Conservation (phyloP, 2,797 vertebrate genomes). For the Poliocrania exsul region DNA sequence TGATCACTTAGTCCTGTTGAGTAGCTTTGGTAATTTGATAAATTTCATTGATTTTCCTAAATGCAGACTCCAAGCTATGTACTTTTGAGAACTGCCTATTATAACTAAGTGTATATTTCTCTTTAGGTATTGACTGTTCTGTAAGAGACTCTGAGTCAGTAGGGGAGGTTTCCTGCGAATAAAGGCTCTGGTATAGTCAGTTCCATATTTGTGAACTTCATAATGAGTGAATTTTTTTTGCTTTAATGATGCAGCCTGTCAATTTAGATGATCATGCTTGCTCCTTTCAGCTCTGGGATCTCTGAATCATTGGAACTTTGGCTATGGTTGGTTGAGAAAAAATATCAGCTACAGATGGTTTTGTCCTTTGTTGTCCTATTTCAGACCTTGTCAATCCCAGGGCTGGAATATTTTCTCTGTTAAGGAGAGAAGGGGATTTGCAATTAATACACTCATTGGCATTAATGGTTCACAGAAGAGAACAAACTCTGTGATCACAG, state of each 20-base stretch:
- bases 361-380: neutral
- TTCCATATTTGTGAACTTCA: neutral
- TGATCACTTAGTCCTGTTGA: accelerated
- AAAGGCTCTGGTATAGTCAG: neutral
- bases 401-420: neutral
- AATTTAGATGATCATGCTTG: neutral
- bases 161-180: neutral
- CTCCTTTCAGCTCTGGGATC: neutral
- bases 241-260: neutral
- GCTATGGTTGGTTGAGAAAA: neutral
- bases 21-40: neutral
- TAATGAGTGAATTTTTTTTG: neutral
- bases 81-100: neutral
- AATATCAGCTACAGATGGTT: neutral
- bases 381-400: neutral
- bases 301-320: neutral
- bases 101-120: neutral
- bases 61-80: neutral
- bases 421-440: neutral
- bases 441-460: neutral
- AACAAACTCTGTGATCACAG: neutral
- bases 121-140: neutral
- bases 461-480: neutral
- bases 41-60: constrained; percentile 5
- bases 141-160: neutral